phyloP scores from a whole-genome alignment of 2,888 invertebrate genomes.

The Pseudoips prasinana region DNA sequence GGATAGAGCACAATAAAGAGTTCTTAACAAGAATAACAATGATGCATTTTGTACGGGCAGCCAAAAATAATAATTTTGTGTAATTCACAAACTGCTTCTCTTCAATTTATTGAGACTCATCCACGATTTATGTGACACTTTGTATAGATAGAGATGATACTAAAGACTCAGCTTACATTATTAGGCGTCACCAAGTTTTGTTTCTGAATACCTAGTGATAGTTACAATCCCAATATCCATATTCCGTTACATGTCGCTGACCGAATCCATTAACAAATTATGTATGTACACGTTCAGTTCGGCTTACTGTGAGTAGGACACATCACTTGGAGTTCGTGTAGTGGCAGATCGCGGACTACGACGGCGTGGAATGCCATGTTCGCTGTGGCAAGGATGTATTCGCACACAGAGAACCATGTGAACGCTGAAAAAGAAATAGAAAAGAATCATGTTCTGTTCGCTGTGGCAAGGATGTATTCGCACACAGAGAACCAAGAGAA shows the following conservation, averaged over 20 bases:
- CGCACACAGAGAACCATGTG: constrained; percentile 96
- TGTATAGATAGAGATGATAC: too few relatives aligned
- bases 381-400: constrained; percentile 94
- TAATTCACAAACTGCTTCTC: too few relatives aligned
- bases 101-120: too few relatives aligned
- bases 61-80: too few relatives aligned
- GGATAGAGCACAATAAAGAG: too few relatives aligned
- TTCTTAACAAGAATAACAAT: too few relatives aligned
- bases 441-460: constrained; percentile 86
- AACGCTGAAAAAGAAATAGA: constrained; percentile 89
- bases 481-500: constrained; percentile 97
- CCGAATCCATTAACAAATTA: constrained; percentile 28
- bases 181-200: too few relatives aligned
- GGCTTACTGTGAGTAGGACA: constrained; percentile 66
- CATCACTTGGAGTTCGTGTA: constrained; percentile 89
- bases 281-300: constrained; percentile 45
- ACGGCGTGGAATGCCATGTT: constrained; percentile 97
- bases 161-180: too few relatives aligned
- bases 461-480: constrained; percentile 94
- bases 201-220: too few relatives aligned
- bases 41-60: too few relatives aligned
- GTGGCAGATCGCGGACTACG: constrained; percentile 92
- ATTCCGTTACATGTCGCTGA: constrained; percentile 32
- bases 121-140: too few relatives aligned
- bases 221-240: constrained; percentile 28